Base-by-base conservation (phyloP, 2,797 vertebrate genomes). In the Nothura maculosa region DNA sequence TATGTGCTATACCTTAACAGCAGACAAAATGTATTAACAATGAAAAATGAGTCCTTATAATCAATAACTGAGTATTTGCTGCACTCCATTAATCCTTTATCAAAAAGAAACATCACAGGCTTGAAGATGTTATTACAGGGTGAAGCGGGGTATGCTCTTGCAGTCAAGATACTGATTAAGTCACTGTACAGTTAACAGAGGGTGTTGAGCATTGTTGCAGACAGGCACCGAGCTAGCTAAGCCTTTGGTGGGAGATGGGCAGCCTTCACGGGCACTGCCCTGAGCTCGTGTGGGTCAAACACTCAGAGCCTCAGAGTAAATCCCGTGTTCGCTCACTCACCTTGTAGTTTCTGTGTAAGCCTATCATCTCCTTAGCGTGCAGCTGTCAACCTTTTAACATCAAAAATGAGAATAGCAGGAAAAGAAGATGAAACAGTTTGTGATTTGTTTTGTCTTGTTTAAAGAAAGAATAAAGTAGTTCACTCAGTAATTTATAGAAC, bases 31-130 rank as follows among this genome's bases (percentile, higher is more conserved):
- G 66, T 66, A 81, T 11, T 78, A 74, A 75, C 54, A 72, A 73
- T 69, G 87, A 93, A 93, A 96, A 92, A 90, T 54, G 68, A 85
- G 62, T 32, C 38, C 34, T 85, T 55, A 55, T 78, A 87, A 96
- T 85, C 76, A 66, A 66, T 91, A 91, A 27, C 66, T 69, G 77
- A 81, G 76, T 78, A 87, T 58, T 91, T 92, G 55, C 80, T 83
- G 69, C 54, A 61, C 40, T 68, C 76, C 62, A 78, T 91, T 91
- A 91, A 93, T 87, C 85, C 13, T 17, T 10, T 54, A 84, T 61
- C 77, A 63, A 83, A 75, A 74, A 69, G 55, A 76, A 85, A 43
- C 58, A 43, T 73, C 73, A n/a, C 34, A 87, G 66, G 27, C 34
- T 50, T 25, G 22, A 78, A 73, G 75, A 72, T 42, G 34, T 58